Evolutionary conservation across 2,888 invertebrate species (phyloP), one percentile per base, ranked within the genome.

Genomic region (Mimas tiliae): DNA sequence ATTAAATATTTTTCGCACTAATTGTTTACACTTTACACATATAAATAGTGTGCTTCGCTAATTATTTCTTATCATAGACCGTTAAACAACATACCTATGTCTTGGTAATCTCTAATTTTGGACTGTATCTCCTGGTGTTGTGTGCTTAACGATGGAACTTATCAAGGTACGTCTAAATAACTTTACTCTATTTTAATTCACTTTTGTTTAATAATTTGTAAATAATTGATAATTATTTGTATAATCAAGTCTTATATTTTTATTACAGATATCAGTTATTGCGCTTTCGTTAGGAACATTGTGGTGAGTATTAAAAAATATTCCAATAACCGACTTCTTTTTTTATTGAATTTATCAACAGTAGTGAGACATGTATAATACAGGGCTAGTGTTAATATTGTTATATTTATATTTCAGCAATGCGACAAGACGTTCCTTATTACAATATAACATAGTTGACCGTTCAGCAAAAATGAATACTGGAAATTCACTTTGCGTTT

Each of bases 1-100:
- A 65, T 65, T 48, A 51, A 65, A 68, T 55, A 14, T 34, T 34
- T 48, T 50, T 16, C 53, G 34, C 34, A 48, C 65, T 65, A 65
- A 65, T 65, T 65, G 55, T 50, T 58, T 58, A 38, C 12, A 19
- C 16, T 19, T 16, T 38, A 16, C 11, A 4, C 8, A 58, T 58
- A 42, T 58, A 58, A 58, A 38, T 19, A 58, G 38, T 1, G 6
- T 16, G 2, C 19, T 11, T 6, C 11, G 6, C 6, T 8, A 19
- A 12, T 6, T 38, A 55, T 33, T 38, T 38, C 27, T 27, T 4
- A 27, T 9, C 16, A 55, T 11, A 38, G 9, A n/a, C 16, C 21
- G 19, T 9, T 9, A 27, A 19, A 19, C 42, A 6, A 42, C 16
- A 7, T n/a, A n/a, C n/a, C n/a, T 42, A 58, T 58, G 58, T 8